These are phyloP conservation scores for Onychostoma macrolepis DNA, from an alignment of 2,113 vertebrate genomes.

Conservation along the genomic window DNA sequence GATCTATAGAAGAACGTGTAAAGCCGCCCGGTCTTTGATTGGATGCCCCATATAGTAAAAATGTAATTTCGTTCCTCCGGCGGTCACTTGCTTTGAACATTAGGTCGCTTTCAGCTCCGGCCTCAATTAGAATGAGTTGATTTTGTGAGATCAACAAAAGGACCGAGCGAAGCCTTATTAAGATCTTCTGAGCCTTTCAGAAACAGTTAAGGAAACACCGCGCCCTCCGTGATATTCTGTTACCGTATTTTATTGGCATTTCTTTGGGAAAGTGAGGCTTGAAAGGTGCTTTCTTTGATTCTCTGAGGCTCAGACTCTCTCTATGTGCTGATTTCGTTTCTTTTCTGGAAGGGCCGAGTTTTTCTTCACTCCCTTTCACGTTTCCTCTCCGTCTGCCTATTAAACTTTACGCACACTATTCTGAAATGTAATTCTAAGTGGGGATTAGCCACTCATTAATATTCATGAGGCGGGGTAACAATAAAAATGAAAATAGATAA, in stretches of 20 bases:
- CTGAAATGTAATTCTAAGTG: conserved; percentile 83
- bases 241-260: conserved; percentile 76
- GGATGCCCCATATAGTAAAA: conserved; percentile 68
- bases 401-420: conserved; percentile 82
- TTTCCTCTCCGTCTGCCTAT: conserved; percentile 68
- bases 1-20: conserved; percentile 73
- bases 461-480: conserved; percentile 76
- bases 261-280: conserved; percentile 69
- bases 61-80: conserved; percentile 77
- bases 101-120: conserved; percentile 87
- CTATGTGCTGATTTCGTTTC: conserved; percentile 58
- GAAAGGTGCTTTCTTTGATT: conserved; percentile 71
- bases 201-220: conserved; percentile 78
- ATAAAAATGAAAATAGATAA: conserved; percentile 68
- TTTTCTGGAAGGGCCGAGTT: conserved; percentile 58
- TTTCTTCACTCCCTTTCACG: conserved; percentile 59
- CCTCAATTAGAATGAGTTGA: conserved; percentile 83
- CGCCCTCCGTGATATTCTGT: conserved; percentile 76
- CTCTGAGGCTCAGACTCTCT: conserved; percentile 62
- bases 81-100: conserved; percentile 85
- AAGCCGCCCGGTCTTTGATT: conserved; percentile 74
- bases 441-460: conserved; percentile 80
- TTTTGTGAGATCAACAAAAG: conserved; percentile 84
- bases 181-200: conserved; percentile 77
- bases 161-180: conserved; percentile 75